phyloP scores from a whole-genome alignment of 2,888 invertebrate species.

The Microchrysa polita region DNA sequence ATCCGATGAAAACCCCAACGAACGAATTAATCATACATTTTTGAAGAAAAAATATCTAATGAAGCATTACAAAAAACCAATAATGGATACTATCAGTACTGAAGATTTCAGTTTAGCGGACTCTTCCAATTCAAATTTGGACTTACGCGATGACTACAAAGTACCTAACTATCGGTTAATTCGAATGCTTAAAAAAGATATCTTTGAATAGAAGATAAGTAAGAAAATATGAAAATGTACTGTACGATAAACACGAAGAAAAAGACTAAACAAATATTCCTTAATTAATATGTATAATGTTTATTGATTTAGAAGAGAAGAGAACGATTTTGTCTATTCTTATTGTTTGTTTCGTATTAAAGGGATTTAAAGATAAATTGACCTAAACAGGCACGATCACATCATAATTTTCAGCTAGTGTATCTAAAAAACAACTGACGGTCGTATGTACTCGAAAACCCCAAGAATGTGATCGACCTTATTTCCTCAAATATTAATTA shows the following conservation, averaged over 20 bases:
- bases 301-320: no score
- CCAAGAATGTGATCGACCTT: no score
- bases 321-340: no score
- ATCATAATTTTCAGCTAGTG: no score
- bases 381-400: no score
- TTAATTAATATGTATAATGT: no score
- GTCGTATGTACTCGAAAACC: no score
- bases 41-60: conserved; percentile 16
- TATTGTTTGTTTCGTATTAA: no score
- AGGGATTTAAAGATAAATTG: no score
- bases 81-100: conserved; percentile 7
- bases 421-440: no score
- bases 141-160: conserved; percentile 20
- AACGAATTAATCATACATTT: neutral
- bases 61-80: neutral
- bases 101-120: conserved; percentile 20
- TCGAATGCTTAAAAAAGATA: conserved; percentile 22
- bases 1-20: conserved; percentile 29
- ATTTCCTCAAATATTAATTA: no score
- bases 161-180: conserved; percentile 28
- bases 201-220: neutral
- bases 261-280: neutral
- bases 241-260: neutral
- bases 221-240: neutral
- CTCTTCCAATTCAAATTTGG: conserved; percentile 5